Base-by-base conservation (phyloP, 1,140 invertebrate species). In the Eupristina koningsbergeri region DNA sequence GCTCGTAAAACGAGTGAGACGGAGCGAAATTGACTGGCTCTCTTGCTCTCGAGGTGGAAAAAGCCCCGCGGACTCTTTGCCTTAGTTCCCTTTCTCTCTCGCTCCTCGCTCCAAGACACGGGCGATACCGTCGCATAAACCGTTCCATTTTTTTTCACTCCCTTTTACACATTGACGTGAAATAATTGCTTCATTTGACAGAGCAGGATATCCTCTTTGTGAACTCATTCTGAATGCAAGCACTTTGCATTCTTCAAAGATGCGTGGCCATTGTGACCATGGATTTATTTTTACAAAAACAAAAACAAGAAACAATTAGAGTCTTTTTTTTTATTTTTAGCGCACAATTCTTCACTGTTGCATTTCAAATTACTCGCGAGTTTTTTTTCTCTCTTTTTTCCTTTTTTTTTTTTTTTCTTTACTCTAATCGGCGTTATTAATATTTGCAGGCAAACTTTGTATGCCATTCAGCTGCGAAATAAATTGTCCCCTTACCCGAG, bases 1-100 rank as follows among this genome's bases (percentile, higher is more conserved):
- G 89, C 90, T 92, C 91, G 91, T 92, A 92, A 92, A 91, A 85
- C 86, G 87, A 84, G 86, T 75, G 78, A 15, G 73, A 47, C 17
- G n/a, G 69, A 29, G 69, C 8, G 34, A 74, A 11, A n/a, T 45
- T 45, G 41, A 6, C 6, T 45, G 84, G 53, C 75, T 71, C 78
- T 17, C 47, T 47, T 50, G 6, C 11, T 6, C 11, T 13, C 50
- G 36, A 36, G 2, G 81, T 45, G 61, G 53, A 63, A 76, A 77
- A 69, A 77, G 39, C 80, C 69, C 22, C 45, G 61, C n/a, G 41
- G 64, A 34, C 69, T 73, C 26, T 53, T 36, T 53, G 50, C 76
- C 31, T 34, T 63, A 34, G 1, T 34, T 61, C 69, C 45, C n/a
- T 29, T 47, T 73, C 79, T 73, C 69, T 7, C 50, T 34, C 26